Evolutionary conservation across 35 echinoderm and acorn worm genomes (phyloP).

Genomic region (Apostichopus parvimensis): DNA sequence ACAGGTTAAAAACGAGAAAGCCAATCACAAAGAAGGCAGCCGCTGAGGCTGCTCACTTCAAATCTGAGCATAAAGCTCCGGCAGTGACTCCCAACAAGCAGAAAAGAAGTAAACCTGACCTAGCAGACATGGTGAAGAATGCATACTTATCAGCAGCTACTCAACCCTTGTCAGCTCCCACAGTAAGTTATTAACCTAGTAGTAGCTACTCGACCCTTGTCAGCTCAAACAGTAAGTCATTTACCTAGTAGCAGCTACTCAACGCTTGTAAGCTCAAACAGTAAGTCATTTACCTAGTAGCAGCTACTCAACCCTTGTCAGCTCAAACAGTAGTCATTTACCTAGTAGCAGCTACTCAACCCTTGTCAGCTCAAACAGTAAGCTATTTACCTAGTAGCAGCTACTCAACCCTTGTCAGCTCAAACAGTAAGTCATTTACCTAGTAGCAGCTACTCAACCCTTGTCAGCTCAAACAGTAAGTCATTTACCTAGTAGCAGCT

Average conservation of each 20-base stretch:
- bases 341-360: neutral
- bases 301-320: neutral
- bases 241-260: neutral
- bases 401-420: neutral
- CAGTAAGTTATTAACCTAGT: neutral
- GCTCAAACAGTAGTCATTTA: neutral
- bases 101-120: neutral
- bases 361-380: neutral
- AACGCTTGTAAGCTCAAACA: neutral
- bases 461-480: neutral
- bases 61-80: neutral
- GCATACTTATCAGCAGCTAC: neutral
- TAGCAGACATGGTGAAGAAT: constrained; percentile 24
- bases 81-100: neutral
- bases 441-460: neutral
- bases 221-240: neutral
- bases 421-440: no score
- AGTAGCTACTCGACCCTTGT: neutral
- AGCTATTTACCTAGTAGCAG: neutral
- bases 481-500: no score
- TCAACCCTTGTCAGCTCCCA: no score
- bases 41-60: no score
- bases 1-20: constrained; percentile 78
- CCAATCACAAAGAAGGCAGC: constrained; percentile 72
- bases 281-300: no score